Evolutionary conservation across 2,797 vertebrate species (phyloP).

Genomic region (Pantherophis vulpinus): DNA sequence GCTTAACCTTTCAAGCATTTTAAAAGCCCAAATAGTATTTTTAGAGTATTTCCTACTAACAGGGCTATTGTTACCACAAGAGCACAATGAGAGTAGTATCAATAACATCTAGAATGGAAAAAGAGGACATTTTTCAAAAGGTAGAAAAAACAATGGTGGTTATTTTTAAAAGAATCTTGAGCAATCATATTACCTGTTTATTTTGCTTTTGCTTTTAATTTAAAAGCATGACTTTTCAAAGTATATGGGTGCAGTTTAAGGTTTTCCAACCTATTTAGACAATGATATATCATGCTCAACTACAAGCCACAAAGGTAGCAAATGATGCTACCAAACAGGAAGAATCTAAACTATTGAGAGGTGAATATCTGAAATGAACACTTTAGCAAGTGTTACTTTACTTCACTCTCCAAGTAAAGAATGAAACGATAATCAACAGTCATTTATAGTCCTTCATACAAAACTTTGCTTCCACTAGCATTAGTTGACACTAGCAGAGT

Average conservation of each 20-base stretch:
- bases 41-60: constrained; percentile 17
- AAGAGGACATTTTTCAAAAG: background rate
- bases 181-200: background rate
- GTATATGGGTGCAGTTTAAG: constrained; percentile 28
- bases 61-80: background rate
- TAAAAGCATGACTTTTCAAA: constrained; percentile 6
- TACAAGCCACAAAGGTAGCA: constrained; percentile 12
- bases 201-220: constrained; percentile 28
- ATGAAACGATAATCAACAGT: background rate
- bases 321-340: background rate
- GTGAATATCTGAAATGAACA: constrained; percentile 30
- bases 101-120: background rate
- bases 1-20: constrained; percentile 41
- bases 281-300: constrained; percentile 30
- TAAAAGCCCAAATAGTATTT: constrained; percentile 16
- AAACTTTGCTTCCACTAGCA: background rate
- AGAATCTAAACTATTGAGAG: constrained; percentile 43
- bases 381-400: constrained; percentile 40
- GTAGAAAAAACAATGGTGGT: background rate
- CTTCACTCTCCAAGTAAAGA: background rate
- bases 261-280: constrained; percentile 23
- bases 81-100: constrained; percentile 6
- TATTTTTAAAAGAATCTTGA: constrained; percentile 29
- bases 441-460: background rate
- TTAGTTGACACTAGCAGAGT: background rate